Evolutionary conservation across 64 coral and sea anemone species (phyloP).

Genomic region (Montipora cactus): DNA sequence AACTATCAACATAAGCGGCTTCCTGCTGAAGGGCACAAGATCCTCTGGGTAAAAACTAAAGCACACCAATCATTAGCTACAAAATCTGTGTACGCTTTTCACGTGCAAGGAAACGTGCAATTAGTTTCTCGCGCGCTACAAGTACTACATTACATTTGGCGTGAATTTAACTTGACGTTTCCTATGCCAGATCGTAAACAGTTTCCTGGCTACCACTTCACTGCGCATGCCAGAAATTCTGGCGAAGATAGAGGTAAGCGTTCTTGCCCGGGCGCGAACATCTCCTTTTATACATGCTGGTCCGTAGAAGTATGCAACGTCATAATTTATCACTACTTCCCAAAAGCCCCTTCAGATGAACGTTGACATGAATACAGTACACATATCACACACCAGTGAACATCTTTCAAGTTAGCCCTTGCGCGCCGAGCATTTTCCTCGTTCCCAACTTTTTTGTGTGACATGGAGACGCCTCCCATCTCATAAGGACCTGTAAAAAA

Average conservation of each 20-base stretch:
- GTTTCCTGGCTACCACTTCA: neutral
- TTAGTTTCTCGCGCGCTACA: neutral
- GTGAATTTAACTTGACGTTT: neutral
- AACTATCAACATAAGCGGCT: constrained; percentile 87
- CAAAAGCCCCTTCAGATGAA: neutral
- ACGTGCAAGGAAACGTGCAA: neutral
- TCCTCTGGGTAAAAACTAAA: constrained; percentile 95
- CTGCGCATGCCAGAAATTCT: no score
- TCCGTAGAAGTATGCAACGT: neutral
- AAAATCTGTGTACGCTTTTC: no score
- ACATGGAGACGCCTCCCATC: constrained; percentile 81
- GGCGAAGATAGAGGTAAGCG: neutral
- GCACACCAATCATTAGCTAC: neutral
- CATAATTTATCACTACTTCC: neutral
- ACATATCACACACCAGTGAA: constrained; percentile 64
- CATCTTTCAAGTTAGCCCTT: constrained; percentile 73
- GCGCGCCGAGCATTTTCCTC: constrained; percentile 57
- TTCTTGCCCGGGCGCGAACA: neutral
- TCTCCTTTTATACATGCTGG: neutral
- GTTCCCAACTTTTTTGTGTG: constrained; percentile 64
- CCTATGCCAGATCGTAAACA: neutral
- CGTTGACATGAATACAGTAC: neutral
- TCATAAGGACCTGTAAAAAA: constrained; percentile 79
- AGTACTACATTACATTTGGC: no score
- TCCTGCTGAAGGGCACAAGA: constrained; percentile 92